These are phyloP conservation scores for Drosophila sp. DNA, from an alignment of 1,140 invertebrate species.

Conservation along the genomic window DNA sequence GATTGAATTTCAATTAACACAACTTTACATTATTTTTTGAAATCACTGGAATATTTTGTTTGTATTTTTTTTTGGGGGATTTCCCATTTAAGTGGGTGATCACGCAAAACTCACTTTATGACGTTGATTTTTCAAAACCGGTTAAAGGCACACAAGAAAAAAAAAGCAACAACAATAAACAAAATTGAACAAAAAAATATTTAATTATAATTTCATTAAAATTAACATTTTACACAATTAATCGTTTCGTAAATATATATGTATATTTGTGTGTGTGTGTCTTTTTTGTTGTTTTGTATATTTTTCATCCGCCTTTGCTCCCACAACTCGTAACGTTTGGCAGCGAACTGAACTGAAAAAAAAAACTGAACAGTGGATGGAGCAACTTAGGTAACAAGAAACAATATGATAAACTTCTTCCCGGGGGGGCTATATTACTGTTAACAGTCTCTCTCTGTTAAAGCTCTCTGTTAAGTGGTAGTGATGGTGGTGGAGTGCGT, in stretches of 20 bases:
- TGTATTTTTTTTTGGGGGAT: not conserved
- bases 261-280: not conserved
- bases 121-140: constrained; percentile 8
- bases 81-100: constrained; percentile 13
- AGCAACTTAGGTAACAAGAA: constrained; percentile 2
- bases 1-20: not conserved
- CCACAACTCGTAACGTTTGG: constrained; percentile 28
- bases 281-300: not conserved
- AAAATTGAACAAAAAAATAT: constrained; percentile 2
- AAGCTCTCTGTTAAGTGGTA: constrained; percentile 2
- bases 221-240: constrained; percentile 33
- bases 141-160: constrained; percentile 9
- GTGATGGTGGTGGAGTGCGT: not conserved
- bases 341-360: constrained; percentile 9
- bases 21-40: no score
- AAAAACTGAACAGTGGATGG: not conserved
- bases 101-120: constrained; percentile 15
- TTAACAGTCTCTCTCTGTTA: constrained; percentile 10
- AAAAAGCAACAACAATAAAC: not conserved
- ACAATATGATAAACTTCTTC: constrained; percentile 8
- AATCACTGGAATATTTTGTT: not conserved
- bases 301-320: constrained; percentile 21
- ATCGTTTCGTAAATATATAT: constrained; percentile 1
- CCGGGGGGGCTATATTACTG: not conserved
- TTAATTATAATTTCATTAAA: constrained; percentile 46